Conservation (phyloP, 2,113 vertebrate genomes). For the Sclerurus mexicanus region DNA sequence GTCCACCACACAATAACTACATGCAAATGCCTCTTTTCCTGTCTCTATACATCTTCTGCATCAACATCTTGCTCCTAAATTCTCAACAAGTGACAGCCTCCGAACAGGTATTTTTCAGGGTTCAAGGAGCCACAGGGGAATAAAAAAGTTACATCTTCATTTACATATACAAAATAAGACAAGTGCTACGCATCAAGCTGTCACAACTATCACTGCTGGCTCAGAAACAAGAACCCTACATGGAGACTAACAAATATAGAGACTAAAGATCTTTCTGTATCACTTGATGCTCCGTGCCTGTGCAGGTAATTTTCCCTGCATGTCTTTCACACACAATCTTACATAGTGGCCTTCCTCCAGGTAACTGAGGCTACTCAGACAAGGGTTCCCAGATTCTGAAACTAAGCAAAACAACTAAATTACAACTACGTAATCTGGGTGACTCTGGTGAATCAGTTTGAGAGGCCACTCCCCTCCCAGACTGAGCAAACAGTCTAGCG, state of each 20-base stretch:
- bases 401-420: background rate
- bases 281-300: background rate
- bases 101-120: background rate
- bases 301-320: background rate
- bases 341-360: background rate
- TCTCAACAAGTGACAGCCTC: background rate
- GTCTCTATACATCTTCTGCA: background rate
- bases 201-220: background rate
- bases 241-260: background rate
- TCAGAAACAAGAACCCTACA: background rate
- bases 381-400: background rate
- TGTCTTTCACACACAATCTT: background rate
- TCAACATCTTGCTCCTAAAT: background rate
- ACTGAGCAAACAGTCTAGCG: background rate
- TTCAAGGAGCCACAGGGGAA: background rate
- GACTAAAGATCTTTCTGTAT: background rate
- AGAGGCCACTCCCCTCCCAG: background rate
- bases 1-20: background rate
- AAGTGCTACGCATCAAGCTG: background rate
- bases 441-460: fast-evolving
- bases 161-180: background rate
- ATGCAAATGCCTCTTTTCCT: background rate
- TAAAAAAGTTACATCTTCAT: background rate
- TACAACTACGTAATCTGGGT: fast-evolving
- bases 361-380: background rate